phyloP scores from a whole-genome alignment of 2,797 vertebrate genomes.

The Monodelphis domestica region DNA sequence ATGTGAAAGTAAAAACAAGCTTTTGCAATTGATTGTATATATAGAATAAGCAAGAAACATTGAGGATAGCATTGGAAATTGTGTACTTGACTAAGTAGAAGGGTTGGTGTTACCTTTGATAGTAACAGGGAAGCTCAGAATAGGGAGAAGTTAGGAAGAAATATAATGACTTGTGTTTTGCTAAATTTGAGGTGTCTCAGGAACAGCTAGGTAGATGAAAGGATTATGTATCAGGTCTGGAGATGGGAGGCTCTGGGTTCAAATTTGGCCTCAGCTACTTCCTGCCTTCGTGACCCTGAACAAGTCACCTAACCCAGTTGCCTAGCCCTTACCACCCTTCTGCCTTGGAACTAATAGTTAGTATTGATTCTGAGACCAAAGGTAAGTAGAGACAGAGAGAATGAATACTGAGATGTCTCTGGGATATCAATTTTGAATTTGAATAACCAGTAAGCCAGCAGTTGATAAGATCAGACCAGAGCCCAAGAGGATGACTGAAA shows the following conservation, averaged over 20 bases:
- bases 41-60: background rate
- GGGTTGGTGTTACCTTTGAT: background rate
- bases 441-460: background rate
- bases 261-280: no score
- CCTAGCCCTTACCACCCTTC: no score
- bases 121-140: background rate
- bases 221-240: no score
- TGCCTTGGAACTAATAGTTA: no score
- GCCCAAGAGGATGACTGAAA: background rate
- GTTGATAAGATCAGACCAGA: background rate
- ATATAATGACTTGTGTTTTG: background rate
- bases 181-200: background rate
- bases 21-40: background rate
- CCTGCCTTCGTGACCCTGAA: no score
- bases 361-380: no score
- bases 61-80: background rate
- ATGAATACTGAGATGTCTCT: background rate
- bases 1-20: background rate
- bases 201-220: no score
- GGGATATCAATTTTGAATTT: background rate
- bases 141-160: background rate
- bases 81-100: background rate
- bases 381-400: no score
- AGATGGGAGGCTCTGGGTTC: no score
- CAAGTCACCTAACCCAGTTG: no score